Conservation (phyloP, 1,140 invertebrate species). For the Drosophila santomea region DNA sequence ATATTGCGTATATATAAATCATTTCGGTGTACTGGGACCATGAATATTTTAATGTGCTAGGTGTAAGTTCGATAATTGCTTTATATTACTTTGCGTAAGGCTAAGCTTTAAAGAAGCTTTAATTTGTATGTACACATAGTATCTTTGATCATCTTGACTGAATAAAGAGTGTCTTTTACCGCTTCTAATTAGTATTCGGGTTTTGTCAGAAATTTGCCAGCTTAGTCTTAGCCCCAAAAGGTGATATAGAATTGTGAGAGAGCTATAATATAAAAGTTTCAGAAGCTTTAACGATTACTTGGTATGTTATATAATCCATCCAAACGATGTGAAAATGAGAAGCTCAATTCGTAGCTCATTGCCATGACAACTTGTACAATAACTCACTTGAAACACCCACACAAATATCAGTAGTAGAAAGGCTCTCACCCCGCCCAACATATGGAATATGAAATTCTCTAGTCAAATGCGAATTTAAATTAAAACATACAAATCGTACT, state of each 20-base stretch:
- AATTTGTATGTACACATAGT: no score
- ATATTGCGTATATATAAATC: slow-evolving; percentile 26
- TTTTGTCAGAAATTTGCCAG: not conserved
- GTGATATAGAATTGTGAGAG: no score
- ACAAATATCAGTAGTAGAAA: slow-evolving; percentile 45
- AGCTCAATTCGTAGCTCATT: slow-evolving; percentile 43
- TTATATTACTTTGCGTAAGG: not conserved
- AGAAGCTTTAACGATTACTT: no score
- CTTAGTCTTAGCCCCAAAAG: not conserved
- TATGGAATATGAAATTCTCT: slow-evolving; percentile 38
- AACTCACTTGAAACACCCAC: slow-evolving; percentile 40
- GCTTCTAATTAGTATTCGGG: not conserved
- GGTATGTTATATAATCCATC: not conserved
- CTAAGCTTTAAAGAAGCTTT: not conserved
- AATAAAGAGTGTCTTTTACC: no score
- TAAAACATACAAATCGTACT: slow-evolving; percentile 74
- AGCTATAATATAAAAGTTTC: not conserved
- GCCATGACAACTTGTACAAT: slow-evolving; percentile 17
- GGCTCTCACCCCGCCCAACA: slow-evolving; percentile 26
- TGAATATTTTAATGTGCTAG: slow-evolving; percentile 8
- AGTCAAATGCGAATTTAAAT: slow-evolving; percentile 52
- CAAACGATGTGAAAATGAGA: not conserved
- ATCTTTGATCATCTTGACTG: no score
- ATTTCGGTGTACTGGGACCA: not conserved
- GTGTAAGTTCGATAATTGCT: slow-evolving; percentile 16